Base-by-base conservation (phyloP, 2,797 vertebrate species). In the Chrosomus eos region DNA sequence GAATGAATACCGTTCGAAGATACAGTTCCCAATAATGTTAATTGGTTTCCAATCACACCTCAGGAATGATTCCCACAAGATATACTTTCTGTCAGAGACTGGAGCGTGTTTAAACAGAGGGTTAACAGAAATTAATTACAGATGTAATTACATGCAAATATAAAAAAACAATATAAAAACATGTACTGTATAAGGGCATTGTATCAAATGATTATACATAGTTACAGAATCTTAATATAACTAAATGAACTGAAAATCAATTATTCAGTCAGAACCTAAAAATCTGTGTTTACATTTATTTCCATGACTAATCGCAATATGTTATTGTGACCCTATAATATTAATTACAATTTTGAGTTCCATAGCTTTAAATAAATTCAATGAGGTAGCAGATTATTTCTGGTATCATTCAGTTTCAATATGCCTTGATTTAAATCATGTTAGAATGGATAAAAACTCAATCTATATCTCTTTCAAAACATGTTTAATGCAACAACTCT, bases 41-140 rank as follows among this genome's bases (percentile, higher is more conserved):
- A 58, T 80, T 11, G 3, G n/a, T 72, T 72, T 72, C 18, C 80
- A 72, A 10, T 82, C 38, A 62, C 26, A 31, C 26, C 36, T 60
- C 38, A 62, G 38, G 53, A 62, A 73, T 73, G 80, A 73, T 6
- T 62, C 28, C 53, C 19, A 8, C 13, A 23, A 45, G 19, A 18
- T 26, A 18, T 26, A 45, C 21, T 72, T 31, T 33, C 8, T 62
- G 0, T 45, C 71, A 45, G 21, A 14, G 80, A n/a, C 21, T 26
- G 68, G 1, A 73, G 21, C 55, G 0, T 73, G 80, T 73, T 72
- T 26, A 4, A 36, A 82, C 80, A 5, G 1, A 58, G n/a, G 5
- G 31, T 45, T 45, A 45, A 7, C 16, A 53, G 19, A 19, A 23
- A 10, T 55, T 21, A 55, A 55, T 55, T 10, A 55, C 3, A 58